These are phyloP conservation scores for Oscheius sp. DNA, from an alignment of 2,888 invertebrate species.

Conservation along the genomic window DNA sequence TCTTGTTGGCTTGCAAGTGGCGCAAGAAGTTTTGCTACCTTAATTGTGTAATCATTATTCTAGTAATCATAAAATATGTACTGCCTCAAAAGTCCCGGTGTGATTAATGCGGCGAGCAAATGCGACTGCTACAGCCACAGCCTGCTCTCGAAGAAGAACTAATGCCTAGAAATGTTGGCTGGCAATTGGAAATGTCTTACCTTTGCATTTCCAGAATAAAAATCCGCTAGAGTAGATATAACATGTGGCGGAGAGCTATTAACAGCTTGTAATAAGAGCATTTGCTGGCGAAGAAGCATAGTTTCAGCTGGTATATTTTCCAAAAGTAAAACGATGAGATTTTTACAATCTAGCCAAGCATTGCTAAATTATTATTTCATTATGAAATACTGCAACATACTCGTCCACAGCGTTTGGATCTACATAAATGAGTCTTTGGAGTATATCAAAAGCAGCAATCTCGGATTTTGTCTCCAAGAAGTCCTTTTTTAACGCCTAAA, in stretches of 20 bases:
- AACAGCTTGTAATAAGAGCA: constrained; percentile 21
- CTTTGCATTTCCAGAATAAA: constrained; percentile 16
- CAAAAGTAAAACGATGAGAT: constrained; percentile 20
- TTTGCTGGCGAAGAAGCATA: constrained; percentile 28
- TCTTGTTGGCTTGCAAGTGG: constrained; percentile 16
- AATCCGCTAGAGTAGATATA: constrained; percentile 22
- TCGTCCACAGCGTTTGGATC: constrained; percentile 40
- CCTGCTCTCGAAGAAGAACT: constrained; percentile 6
- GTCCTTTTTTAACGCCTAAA: constrained; percentile 8
- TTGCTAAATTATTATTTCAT: background rate
- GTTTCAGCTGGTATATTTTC: constrained; percentile 26
- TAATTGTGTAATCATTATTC: background rate
- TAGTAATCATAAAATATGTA: constrained; percentile 1
- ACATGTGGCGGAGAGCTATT: constrained; percentile 21
- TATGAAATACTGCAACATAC: constrained; percentile 7
- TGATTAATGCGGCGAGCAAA: constrained; percentile 45
- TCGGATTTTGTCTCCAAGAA: constrained; percentile 6
- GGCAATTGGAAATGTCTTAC: background rate
- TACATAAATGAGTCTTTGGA: constrained; percentile 19
- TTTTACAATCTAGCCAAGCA: constrained; percentile 30
- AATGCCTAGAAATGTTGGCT: background rate
- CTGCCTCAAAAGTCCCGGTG: constrained; percentile 36
- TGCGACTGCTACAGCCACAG: constrained; percentile 46
- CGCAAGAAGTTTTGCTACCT: constrained; percentile 29
- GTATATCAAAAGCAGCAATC: constrained; percentile 21